Evolutionary conservation across 2,113 vertebrate genomes (phyloP).

Genomic region (Oreochromis niloticus): DNA sequence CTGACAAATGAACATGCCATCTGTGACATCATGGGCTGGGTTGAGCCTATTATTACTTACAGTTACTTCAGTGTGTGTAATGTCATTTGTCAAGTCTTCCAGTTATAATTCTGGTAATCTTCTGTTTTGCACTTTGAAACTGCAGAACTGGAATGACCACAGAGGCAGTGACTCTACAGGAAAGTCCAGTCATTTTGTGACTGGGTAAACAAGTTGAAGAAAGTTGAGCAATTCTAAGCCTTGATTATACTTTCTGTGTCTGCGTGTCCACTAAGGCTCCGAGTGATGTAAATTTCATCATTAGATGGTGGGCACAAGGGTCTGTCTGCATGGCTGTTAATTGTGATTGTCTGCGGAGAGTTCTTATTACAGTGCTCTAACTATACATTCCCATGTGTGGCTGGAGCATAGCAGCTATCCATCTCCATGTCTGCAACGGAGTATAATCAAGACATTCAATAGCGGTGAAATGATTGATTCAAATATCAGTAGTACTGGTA

Average conservation of each 20-base stretch:
- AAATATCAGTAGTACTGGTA: not conserved
- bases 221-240: not conserved
- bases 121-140: not conserved
- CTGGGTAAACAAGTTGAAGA: not conserved
- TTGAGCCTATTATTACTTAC: not conserved
- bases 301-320: not conserved
- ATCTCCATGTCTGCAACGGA: not conserved
- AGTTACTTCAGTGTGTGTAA: not conserved
- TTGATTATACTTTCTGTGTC: not conserved
- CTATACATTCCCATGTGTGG: not conserved
- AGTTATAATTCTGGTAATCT: not conserved
- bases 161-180: not conserved
- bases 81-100: fast-evolving
- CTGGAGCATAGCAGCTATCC: not conserved
- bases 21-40: not conserved
- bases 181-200: not conserved
- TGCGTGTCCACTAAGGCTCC: not conserved
- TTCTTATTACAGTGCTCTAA: not conserved
- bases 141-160: not conserved
- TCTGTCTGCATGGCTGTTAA: not conserved
- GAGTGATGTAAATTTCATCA: not conserved
- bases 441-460: not conserved
- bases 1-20: not conserved
- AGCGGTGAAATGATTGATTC: not conserved
- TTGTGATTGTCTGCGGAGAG: not conserved